Evolutionary conservation across 1,140 invertebrate genomes (phyloP).

Genomic region (Gryon sp.): DNA sequence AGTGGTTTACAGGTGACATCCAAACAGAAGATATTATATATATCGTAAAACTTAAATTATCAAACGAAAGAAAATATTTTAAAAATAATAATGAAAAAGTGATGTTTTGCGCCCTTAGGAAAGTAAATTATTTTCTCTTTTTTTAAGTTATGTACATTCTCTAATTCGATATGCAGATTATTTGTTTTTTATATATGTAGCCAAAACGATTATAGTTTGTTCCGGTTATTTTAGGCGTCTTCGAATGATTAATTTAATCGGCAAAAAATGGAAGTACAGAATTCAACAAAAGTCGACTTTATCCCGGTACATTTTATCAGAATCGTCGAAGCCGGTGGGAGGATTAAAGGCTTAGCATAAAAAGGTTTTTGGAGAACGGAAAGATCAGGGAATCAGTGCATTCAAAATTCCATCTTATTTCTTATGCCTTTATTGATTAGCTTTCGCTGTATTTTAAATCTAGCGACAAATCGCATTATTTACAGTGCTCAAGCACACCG

Average conservation of each 20-base stretch:
- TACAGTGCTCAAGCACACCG: conserved; percentile 55
- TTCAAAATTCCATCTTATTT: conserved; percentile 47
- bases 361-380: conserved; percentile 36
- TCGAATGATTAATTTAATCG: conserved; percentile 34
- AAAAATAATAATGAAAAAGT: too few relatives aligned
- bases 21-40: too few relatives aligned
- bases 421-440: conserved; percentile 67
- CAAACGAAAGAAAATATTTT: too few relatives aligned
- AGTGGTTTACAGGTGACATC: too few relatives aligned
- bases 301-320: not conserved
- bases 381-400: conserved; percentile 41
- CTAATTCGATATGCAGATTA: conserved; percentile 6
- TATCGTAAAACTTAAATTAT: too few relatives aligned
- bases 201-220: conserved; percentile 32
- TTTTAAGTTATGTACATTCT: too few relatives aligned
- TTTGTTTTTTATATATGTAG: conserved; percentile 2
- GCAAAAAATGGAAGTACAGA: not conserved
- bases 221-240: conserved; percentile 19
- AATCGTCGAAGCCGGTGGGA: not conserved
- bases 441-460: conserved; percentile 64
- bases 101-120: too few relatives aligned
- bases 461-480: conserved; percentile 65
- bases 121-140: too few relatives aligned
- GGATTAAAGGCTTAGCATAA: conserved; percentile 53
- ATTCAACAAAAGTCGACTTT: not conserved